A percentile compares a stretch with the other conserved stretches of the same genome.
Evolutionary conservation across 2,888 invertebrate genomes (phyloP).

Genomic region (Pilophorus perplexus): DNA sequence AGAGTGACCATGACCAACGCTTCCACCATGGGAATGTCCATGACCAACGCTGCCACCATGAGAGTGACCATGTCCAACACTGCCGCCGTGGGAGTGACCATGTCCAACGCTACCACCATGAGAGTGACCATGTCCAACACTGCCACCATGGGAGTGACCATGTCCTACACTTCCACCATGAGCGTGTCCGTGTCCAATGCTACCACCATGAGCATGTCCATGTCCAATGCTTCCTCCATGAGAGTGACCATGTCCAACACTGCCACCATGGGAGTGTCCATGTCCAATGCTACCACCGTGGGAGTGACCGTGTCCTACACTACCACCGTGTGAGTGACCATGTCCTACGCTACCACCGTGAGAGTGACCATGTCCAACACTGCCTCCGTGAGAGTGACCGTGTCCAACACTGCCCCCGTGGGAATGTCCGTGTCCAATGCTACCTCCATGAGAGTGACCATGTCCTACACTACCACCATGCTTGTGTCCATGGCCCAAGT

Average conservation of each 20-base stretch:
- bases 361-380: constrained; percentile 49
- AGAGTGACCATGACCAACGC: constrained; percentile 43
- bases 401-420: constrained; percentile 48
- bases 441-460: constrained; percentile 47
- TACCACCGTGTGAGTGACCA: constrained; percentile 48
- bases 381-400: constrained; percentile 49
- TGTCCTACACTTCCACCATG: constrained; percentile 46
- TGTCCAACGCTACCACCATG: constrained; percentile 45
- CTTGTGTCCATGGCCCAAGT: constrained; percentile 48
- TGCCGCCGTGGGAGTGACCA: constrained; percentile 45
- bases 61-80: constrained; percentile 45
- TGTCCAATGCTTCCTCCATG: constrained; percentile 44
- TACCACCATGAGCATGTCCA: constrained; percentile 45
- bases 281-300: constrained; percentile 66
- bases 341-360: constrained; percentile 48
- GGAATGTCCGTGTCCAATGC: constrained; percentile 48
- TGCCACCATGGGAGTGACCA: constrained; percentile 49
- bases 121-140: constrained; percentile 48
- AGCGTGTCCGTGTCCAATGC: constrained; percentile 45
- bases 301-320: constrained; percentile 53
- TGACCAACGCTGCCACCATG: constrained; percentile 46
- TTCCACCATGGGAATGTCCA: constrained; percentile 46
- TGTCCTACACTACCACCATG: constrained; percentile 47
- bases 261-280: constrained; percentile 60
- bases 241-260: constrained; percentile 45